Evolutionary conservation across 2,888 invertebrate species (phyloP).

Genomic region (Sphaeridia pumilis): DNA sequence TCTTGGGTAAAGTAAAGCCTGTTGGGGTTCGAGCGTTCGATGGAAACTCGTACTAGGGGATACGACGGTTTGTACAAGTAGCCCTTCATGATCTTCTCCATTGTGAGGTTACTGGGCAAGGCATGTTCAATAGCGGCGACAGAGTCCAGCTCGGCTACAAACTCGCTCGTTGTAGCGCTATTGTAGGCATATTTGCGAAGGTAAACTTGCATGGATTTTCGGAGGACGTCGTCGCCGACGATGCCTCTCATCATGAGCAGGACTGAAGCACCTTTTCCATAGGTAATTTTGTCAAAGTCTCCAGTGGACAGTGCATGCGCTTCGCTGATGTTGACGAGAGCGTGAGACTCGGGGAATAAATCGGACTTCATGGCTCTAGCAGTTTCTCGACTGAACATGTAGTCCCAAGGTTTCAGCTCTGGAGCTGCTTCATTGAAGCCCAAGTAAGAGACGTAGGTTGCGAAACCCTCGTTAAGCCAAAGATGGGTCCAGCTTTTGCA

Average conservation of each 20-base stretch:
- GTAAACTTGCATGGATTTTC: constrained; percentile 37
- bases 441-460: constrained; percentile 29
- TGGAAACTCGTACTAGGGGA: constrained; percentile 1
- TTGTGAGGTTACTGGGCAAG: not conserved
- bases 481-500: constrained; percentile 16
- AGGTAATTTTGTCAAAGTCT: constrained; percentile 43
- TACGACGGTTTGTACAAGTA: constrained; percentile 3
- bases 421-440: constrained; percentile 24
- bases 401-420: constrained; percentile 27
- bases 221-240: constrained; percentile 41
- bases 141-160: not conserved
- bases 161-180: constrained; percentile 3
- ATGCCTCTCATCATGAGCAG: constrained; percentile 45
- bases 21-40: not conserved
- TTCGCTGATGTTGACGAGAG: constrained; percentile 41
- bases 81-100: constrained; percentile 7
- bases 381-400: constrained; percentile 20
- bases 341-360: constrained; percentile 40
- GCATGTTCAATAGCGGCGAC: not conserved
- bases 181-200: constrained; percentile 7
- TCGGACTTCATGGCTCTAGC: constrained; percentile 39
- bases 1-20: constrained; percentile 3
- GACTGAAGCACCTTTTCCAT: constrained; percentile 42
- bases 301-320: constrained; percentile 40
- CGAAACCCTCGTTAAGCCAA: constrained; percentile 27